Conservation (phyloP, 2,113 vertebrate species). For the Crotalus helleri region DNA sequence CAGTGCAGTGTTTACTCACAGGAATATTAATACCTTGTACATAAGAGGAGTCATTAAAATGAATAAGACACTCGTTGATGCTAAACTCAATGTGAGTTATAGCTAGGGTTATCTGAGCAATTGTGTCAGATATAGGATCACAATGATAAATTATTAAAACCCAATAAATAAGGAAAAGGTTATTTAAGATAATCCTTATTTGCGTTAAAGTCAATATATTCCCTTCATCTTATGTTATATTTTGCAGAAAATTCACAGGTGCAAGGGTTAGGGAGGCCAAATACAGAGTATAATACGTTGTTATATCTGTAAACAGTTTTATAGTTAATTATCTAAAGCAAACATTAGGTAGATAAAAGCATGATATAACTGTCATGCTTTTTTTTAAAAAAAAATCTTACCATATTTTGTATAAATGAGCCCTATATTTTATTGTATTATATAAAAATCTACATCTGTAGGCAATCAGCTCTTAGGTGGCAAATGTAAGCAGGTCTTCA, state of each 20-base stretch:
- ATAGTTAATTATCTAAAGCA: background rate
- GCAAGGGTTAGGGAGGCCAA: background rate
- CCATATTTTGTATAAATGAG: background rate
- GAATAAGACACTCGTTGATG: constrained; percentile 68
- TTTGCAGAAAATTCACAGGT: constrained; percentile 40
- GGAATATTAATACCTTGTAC: constrained; percentile 81
- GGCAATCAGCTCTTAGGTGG: background rate
- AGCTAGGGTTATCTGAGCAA: constrained; percentile 57
- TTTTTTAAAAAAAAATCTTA: background rate
- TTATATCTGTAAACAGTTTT: background rate
- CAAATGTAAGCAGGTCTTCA: background rate
- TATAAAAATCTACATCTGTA: background rate
- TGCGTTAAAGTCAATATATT: constrained; percentile 56
- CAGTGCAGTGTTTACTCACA: constrained; percentile 79
- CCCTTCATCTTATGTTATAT: constrained; percentile 31
- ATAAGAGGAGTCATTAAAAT: constrained; percentile 82
- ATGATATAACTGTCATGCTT: background rate
- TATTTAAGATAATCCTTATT: constrained; percentile 45
- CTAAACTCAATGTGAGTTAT: constrained; percentile 62
- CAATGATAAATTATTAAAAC: constrained; percentile 65
- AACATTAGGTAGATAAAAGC: background rate
- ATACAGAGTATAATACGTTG: background rate
- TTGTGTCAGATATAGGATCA: constrained; percentile 62
- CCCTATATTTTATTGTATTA: background rate
- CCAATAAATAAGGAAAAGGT: constrained; percentile 56